Conservation (phyloP, 1,140 invertebrate species). For the Drosophila ohnishii region DNA sequence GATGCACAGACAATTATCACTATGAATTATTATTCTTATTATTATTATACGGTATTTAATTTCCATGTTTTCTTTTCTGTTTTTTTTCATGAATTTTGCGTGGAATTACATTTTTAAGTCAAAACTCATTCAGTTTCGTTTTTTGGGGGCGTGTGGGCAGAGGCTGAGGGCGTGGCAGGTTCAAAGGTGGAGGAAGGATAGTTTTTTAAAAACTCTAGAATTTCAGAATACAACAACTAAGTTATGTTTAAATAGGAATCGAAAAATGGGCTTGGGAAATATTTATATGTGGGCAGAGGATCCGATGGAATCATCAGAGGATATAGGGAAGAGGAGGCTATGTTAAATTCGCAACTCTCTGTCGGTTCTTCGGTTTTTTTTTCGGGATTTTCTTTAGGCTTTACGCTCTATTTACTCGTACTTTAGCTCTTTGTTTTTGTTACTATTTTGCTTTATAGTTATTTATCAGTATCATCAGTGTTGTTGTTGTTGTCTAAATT, state of each 20-base stretch:
- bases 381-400: constrained; percentile 18
- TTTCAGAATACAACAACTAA: constrained; percentile 68
- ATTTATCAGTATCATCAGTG: constrained; percentile 72
- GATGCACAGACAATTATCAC: constrained; percentile 66
- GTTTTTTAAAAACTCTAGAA: constrained; percentile 75
- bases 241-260: constrained; percentile 45
- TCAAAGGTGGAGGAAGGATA: constrained; percentile 29
- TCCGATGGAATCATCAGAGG: neutral
- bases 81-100: constrained; percentile 66
- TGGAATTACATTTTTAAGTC: constrained; percentile 80
- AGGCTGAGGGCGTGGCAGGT: constrained; percentile 23
- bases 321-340: constrained; percentile 35
- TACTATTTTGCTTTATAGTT: constrained; percentile 71
- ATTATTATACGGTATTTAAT: constrained; percentile 63
- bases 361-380: constrained; percentile 12
- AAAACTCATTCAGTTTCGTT: constrained; percentile 70
- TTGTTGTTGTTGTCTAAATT: constrained; percentile 78
- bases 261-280: constrained; percentile 22
- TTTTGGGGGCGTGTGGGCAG: constrained; percentile 14
- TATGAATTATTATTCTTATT: constrained; percentile 68
- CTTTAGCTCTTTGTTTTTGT: constrained; percentile 47
- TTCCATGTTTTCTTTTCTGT: constrained; percentile 22
- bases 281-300: constrained; percentile 9
- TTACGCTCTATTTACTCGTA: constrained; percentile 61
- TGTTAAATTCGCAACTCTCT: constrained; percentile 64